Conservation (phyloP, 2,113 vertebrate genomes). For the Philantomba maxwellii region DNA sequence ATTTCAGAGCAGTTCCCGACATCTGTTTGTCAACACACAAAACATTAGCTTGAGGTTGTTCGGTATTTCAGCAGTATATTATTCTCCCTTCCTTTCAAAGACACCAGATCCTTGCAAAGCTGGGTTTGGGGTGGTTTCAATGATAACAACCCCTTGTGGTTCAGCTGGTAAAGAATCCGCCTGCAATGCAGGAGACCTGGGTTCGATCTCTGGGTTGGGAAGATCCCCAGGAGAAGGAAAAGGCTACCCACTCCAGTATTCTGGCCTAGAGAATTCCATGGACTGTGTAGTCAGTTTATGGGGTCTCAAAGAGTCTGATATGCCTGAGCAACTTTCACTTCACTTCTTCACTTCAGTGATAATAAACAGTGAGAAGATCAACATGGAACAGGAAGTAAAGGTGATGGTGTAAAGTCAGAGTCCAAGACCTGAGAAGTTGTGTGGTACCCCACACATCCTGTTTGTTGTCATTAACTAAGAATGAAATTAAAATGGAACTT, state of each 20-base stretch:
- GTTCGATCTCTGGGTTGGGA: neutral
- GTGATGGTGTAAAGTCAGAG: neutral
- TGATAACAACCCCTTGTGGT: neutral
- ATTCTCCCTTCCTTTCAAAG: neutral
- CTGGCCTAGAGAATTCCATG: neutral
- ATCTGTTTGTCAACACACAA: neutral
- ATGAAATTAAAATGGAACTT: neutral
- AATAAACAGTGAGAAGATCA: neutral
- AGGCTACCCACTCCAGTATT: neutral
- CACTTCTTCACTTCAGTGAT: neutral
- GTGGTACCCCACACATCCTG: neutral
- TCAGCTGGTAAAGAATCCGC: neutral
- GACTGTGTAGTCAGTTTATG: neutral
- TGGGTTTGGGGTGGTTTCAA: neutral
- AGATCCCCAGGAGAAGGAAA: neutral
- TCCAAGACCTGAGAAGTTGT: neutral
- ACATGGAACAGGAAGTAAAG: neutral
- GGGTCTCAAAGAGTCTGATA: neutral
- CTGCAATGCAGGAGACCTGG: neutral
- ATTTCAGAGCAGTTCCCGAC: neutral
- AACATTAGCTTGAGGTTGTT: fast-evolving
- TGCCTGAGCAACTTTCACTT: neutral
- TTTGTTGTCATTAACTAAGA: neutral
- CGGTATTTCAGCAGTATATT: fast-evolving
- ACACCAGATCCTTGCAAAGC: neutral